Evolutionary conservation across 1,140 invertebrate species (phyloP), one percentile per base, ranked within the genome.

Genomic region (Pygmarrhopalites habei): DNA sequence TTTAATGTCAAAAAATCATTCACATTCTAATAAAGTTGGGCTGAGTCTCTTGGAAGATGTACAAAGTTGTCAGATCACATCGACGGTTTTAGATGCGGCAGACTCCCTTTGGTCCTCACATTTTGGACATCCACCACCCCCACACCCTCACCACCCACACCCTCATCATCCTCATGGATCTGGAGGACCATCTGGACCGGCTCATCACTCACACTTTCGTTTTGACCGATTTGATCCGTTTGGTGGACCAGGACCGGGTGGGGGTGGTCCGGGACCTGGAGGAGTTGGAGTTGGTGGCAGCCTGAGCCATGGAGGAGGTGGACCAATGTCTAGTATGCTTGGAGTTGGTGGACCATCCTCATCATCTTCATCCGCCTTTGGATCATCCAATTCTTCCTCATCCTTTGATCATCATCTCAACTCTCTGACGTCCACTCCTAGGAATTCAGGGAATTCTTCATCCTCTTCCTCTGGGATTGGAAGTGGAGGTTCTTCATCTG

Each of bases 371-470:
- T n/a, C 35, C 44, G n/a, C 55, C 61, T 65, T 29, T 57, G 25
- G 64, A 65, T 28, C 60, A 35, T 44, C 60, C 58, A 21, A 44
- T 57, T 29, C 26, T 59, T 19, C 75, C 56, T 79, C 49, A 74
- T 78, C 53, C 75, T 75, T 74, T 78, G 58, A 79, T 77, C 72
- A 67, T 62, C 39, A 70, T 47, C 35, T 66, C 19, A 57, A 32
- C 15, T 55, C 39, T 55, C 51, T 55, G 10, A 47, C 60, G 2
- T 29, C 55, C 23, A 53, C 66, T 7, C n/a, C n/a, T n/a, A n/a
- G 44, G 56, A 21, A 67, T 28, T 25, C 23, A 5, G 51, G 25
- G 28, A 12, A 14, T 7, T 17, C 10, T 12, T 53, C 51, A n/a
- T 12, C 23, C 28, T 12, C 51, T 12, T 3, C 3, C 53, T 28